Percentiles rank a stretch among this genome's conserved stretches.
These are phyloP conservation scores for Cossypha dichroa DNA, from an alignment of 2,797 vertebrate genomes.

Conservation along the genomic window DNA sequence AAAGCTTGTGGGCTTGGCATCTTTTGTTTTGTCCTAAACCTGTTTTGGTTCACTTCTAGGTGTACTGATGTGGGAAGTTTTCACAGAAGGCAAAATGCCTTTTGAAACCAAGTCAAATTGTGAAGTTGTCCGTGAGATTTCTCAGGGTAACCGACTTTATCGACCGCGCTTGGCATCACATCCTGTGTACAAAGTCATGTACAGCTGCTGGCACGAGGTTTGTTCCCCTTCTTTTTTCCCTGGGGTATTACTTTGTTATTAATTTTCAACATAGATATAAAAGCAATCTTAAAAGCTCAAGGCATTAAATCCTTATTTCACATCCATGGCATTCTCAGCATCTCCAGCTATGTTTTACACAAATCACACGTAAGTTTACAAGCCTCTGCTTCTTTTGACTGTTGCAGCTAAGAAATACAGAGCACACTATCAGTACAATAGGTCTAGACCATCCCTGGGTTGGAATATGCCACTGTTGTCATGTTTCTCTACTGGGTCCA, in stretches of 20 bases:
- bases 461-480: not conserved
- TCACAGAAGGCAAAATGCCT: conserved; percentile 85
- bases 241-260: not conserved
- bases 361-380: not conserved
- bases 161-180: conserved; percentile 77
- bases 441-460: not conserved
- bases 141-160: conserved; percentile 84
- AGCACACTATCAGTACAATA: not conserved
- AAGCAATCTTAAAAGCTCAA: not conserved
- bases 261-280: not conserved
- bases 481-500: not conserved
- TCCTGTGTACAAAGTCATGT: conserved; percentile 84
- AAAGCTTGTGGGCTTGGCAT: not conserved
- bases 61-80: conserved; percentile 92
- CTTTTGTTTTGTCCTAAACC: not conserved
- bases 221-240: not conserved
- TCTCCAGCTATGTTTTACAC: not conserved
- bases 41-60: conserved; percentile 71
- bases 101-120: conserved; percentile 83
- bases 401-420: not conserved
- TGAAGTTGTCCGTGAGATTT: conserved; percentile 85
- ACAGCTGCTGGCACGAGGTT: conserved; percentile 90
- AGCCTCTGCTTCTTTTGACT: not conserved
- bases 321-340: not conserved
- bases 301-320: not conserved